Percentiles rank a stretch among this genome's conserved stretches.
phyloP scores from a whole-genome alignment of 2,888 invertebrate genomes.

The Drosophila differens region DNA sequence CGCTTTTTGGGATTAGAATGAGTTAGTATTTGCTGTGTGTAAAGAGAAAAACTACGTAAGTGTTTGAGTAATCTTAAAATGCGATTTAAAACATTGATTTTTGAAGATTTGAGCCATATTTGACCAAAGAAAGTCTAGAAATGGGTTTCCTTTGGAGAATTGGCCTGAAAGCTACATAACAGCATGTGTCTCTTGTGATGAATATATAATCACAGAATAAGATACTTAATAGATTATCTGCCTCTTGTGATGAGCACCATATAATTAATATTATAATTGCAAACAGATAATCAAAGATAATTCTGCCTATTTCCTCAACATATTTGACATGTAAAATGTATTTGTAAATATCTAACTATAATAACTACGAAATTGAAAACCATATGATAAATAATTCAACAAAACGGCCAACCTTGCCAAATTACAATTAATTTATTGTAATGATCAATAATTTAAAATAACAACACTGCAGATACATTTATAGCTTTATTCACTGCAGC shows the following conservation, averaged over 20 bases:
- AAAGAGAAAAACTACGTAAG: neutral
- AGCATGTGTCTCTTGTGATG: neutral
- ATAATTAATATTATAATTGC: neutral
- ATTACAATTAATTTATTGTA: constrained; percentile 3
- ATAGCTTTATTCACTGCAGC: neutral
- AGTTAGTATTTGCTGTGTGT: neutral
- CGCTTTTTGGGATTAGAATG: neutral
- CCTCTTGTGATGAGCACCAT: neutral
- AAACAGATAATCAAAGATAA: neutral
- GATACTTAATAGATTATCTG: neutral
- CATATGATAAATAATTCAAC: neutral
- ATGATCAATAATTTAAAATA: constrained; percentile 13
- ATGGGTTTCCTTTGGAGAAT: neutral
- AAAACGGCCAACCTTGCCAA: neutral
- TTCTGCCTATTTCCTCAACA: neutral
- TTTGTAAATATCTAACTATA: neutral
- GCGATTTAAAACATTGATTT: neutral
- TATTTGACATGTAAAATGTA: neutral
- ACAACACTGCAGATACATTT: constrained; percentile 6
- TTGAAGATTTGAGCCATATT: neutral
- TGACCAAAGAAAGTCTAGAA: neutral
- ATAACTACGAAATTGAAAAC: neutral
- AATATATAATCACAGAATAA: neutral
- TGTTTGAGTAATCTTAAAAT: neutral
- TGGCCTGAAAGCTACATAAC: neutral